phyloP scores from a whole-genome alignment of 2,888 invertebrate genomes.

The Coremacera marginata region DNA sequence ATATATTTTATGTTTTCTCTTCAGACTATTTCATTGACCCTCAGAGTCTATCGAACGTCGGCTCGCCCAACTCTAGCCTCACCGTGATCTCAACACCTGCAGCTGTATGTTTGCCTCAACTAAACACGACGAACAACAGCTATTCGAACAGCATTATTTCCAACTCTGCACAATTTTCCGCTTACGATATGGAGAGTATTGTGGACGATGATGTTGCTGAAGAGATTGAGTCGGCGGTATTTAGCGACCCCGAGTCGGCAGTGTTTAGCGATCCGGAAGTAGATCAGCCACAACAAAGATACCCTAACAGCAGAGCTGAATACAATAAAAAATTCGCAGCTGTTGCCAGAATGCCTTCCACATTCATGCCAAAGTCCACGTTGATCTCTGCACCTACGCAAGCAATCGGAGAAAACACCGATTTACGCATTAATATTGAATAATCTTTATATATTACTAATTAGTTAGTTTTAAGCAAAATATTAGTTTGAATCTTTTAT shows the following conservation, averaged over 20 bases:
- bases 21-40: conserved; percentile 66
- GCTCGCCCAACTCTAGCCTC: conserved; percentile 5
- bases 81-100: conserved; percentile 25
- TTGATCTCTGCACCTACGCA: not conserved
- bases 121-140: conserved; percentile 20
- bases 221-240: conserved; percentile 54
- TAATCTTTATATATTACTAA: not conserved
- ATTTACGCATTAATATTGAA: conserved; percentile 37
- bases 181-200: conserved; percentile 41
- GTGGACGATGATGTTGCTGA: conserved; percentile 50
- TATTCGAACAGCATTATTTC: conserved; percentile 41
- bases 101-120: conserved; percentile 32
- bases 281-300: conserved; percentile 26
- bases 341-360: conserved; percentile 38
- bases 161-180: conserved; percentile 31
- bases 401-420: not conserved
- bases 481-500: not conserved
- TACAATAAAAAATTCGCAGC: conserved; percentile 26
- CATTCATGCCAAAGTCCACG: conserved; percentile 5
- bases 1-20: conserved; percentile 8
- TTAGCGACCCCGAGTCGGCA: conserved; percentile 61
- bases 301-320: conserved; percentile 1
- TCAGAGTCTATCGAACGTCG: conserved; percentile 51
- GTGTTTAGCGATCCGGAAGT: conserved; percentile 48
- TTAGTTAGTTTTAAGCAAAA: not conserved